phyloP scores from a whole-genome alignment of 2,888 invertebrate genomes.

The Siphonodentalium dalli region DNA sequence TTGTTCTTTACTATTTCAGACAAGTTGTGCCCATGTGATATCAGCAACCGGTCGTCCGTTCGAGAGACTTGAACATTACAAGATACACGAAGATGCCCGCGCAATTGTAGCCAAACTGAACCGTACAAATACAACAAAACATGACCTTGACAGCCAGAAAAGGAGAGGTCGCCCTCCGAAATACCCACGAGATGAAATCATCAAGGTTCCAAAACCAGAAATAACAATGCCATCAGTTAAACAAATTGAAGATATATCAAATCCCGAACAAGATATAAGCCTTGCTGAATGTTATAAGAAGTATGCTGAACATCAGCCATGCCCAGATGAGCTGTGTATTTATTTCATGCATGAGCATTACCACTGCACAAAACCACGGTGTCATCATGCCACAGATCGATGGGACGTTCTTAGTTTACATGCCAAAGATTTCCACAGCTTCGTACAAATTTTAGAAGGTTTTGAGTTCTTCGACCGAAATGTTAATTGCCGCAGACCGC shows the following conservation, averaged over 20 bases:
- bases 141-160: slow-evolving; percentile 70
- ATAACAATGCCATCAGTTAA: too few species aligned
- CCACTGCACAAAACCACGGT: slow-evolving; percentile 83
- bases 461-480: slow-evolving; percentile 83
- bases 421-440: slow-evolving; percentile 84
- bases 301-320: slow-evolving; percentile 67
- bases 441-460: slow-evolving; percentile 81
- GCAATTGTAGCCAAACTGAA: slow-evolving; percentile 42
- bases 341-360: slow-evolving; percentile 77
- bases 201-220: slow-evolving; percentile 58
- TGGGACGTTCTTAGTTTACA: slow-evolving; percentile 82
- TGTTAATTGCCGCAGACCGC: slow-evolving; percentile 74
- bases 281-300: slow-evolving; percentile 54
- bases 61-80: slow-evolving; percentile 80
- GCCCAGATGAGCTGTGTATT: slow-evolving; percentile 77
- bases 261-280: slow-evolving; percentile 23
- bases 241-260: slow-evolving; percentile 15
- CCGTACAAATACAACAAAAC: slow-evolving; percentile 19
- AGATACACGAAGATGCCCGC: slow-evolving; percentile 78
- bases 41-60: slow-evolving; percentile 65
- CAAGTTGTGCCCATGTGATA: slow-evolving; percentile 67
- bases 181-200: slow-evolving; percentile 70
- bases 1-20: slow-evolving; percentile 36
- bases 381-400: slow-evolving; percentile 83
- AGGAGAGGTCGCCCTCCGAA: slow-evolving; percentile 96